A percentile compares a stretch with the other conserved stretches of the same genome.
phyloP scores from a whole-genome alignment of 2,113 vertebrate species.

The Ailurus styani region DNA sequence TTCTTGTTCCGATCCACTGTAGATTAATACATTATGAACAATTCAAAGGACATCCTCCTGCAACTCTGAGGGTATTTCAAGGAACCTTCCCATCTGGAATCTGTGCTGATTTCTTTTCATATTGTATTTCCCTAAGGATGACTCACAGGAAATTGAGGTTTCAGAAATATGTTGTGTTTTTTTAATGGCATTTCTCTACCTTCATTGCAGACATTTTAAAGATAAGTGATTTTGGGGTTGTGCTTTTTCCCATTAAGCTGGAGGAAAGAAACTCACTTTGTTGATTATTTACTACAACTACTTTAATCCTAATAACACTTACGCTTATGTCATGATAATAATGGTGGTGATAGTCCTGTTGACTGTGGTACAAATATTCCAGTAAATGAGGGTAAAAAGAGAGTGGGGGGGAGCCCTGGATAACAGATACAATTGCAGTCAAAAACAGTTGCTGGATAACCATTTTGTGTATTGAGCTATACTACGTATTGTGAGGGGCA shows the following conservation, averaged over 20 bases:
- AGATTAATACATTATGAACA: constrained; percentile 22
- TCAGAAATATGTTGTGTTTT: constrained; percentile 53
- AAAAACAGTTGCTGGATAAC: not conserved
- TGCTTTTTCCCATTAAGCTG: not conserved
- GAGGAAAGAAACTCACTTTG: not conserved
- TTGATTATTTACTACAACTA: not conserved
- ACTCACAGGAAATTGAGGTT: constrained; percentile 67
- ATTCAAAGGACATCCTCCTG: constrained; percentile 16
- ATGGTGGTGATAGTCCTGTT: not conserved
- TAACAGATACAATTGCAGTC: not conserved
- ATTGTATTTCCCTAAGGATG: constrained; percentile 52
- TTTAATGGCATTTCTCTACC: constrained; percentile 51
- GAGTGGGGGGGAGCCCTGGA: not conserved
- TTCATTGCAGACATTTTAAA: constrained; percentile 41
- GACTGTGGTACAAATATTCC: not conserved
- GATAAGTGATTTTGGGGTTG: constrained; percentile 25
- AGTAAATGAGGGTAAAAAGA: not conserved
- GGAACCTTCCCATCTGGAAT: constrained; percentile 45
- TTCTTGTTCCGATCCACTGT: not conserved
- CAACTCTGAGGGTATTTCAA: constrained; percentile 15
- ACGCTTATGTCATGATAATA: not conserved
- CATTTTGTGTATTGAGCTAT: not conserved
- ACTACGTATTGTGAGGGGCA: not conserved
- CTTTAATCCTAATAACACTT: not conserved
- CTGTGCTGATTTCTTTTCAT: constrained; percentile 54